These are phyloP conservation scores for Pampusana beccarii DNA, from an alignment of 2,113 vertebrate genomes.

Conservation along the genomic window DNA sequence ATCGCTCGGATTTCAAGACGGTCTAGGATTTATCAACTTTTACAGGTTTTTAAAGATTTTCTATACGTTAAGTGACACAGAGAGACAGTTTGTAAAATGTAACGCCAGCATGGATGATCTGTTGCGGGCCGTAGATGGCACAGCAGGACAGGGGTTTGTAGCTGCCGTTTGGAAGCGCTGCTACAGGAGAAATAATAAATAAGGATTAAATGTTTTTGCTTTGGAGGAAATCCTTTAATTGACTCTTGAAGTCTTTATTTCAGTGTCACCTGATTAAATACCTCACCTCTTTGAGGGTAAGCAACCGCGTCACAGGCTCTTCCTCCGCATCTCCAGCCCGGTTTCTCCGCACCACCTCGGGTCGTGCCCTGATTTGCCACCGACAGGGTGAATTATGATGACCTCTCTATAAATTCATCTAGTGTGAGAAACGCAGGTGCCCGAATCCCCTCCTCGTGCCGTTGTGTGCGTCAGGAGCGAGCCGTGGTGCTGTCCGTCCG, in stretches of 20 bases:
- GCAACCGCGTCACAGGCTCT: neutral
- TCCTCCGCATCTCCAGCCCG: accelerated
- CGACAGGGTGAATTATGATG: neutral
- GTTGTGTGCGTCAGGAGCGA: neutral
- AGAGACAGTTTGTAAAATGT: constrained; percentile 1
- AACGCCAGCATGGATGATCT: neutral
- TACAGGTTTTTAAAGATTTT: constrained; percentile 49
- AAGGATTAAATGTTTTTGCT: neutral
- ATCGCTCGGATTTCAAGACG: neutral
- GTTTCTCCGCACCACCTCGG: accelerated
- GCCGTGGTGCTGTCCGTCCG: neutral
- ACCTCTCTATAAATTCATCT: too few relatives aligned
- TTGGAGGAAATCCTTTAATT: neutral
- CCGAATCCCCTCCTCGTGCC: neutral
- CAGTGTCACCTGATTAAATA: neutral
- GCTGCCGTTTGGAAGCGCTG: neutral
- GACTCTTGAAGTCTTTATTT: neutral
- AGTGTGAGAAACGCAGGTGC: neutral
- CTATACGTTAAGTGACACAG: neutral
- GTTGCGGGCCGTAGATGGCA: neutral
- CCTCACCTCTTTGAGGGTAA: neutral
- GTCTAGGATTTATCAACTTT: constrained; percentile 50
- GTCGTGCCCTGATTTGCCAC: neutral
- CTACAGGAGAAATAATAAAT: neutral
- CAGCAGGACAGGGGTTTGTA: neutral